Conservation (phyloP, 1,140 invertebrate species). For the Drosophila nikananu region DNA sequence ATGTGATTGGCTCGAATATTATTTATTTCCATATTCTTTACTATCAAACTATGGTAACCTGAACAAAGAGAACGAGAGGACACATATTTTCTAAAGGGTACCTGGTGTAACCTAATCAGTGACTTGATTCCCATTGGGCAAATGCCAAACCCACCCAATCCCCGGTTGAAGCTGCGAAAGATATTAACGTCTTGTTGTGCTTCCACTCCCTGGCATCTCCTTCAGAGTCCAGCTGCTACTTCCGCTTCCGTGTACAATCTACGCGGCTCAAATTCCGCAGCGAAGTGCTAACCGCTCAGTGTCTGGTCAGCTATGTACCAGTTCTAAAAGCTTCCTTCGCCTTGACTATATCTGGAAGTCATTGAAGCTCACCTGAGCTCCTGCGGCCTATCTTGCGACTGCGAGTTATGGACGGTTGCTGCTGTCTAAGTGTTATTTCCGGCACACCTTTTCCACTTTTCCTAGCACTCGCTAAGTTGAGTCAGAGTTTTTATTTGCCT, state of each 20-base stretch:
- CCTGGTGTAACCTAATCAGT: slow-evolving; percentile 16
- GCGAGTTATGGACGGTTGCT: slow-evolving; percentile 52
- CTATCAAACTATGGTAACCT: background rate
- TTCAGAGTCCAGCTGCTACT: slow-evolving; percentile 4
- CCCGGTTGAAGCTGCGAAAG: background rate
- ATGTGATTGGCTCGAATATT: too few relatives aligned
- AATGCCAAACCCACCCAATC: background rate
- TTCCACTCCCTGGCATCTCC: slow-evolving; percentile 5
- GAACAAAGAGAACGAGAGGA: background rate
- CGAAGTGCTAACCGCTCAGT: slow-evolving; percentile 34
- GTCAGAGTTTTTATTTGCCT: slow-evolving; percentile 60
- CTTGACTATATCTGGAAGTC: slow-evolving; percentile 39
- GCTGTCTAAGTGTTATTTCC: slow-evolving; percentile 56
- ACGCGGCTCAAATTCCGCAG: slow-evolving; percentile 12
- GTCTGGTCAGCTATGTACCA: slow-evolving; percentile 56
- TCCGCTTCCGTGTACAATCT: slow-evolving; percentile 41
- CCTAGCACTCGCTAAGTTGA: background rate
- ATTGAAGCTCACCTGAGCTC: background rate
- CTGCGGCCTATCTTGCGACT: slow-evolving; percentile 49
- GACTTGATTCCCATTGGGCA: background rate
- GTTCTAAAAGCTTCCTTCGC: slow-evolving; percentile 31
- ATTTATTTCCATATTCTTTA: background rate
- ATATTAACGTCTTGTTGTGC: slow-evolving; percentile 40
- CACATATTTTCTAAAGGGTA: background rate
- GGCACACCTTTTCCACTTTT: slow-evolving; percentile 34